Evolutionary conservation across 2,888 invertebrate species (phyloP).

Genomic region (Caradrina kadenii): DNA sequence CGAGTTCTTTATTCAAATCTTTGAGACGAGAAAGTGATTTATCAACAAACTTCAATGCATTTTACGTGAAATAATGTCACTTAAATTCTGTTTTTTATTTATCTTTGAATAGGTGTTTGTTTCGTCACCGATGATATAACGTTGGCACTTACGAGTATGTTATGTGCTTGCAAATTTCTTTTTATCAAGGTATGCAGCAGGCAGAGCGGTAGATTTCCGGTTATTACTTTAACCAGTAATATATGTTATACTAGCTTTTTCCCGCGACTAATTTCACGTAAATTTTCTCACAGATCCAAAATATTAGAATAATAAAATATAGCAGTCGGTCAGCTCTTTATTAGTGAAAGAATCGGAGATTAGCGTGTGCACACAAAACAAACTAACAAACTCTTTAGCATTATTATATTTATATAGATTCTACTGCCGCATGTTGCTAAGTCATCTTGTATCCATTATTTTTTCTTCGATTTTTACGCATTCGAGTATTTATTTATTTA

Average conservation of each 20-base stretch:
- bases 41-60: slow-evolving; percentile 59
- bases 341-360: too few relatives aligned
- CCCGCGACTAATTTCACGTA: too few relatives aligned
- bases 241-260: background rate
- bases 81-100: slow-evolving; percentile 66
- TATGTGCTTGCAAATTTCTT: slow-evolving; percentile 52
- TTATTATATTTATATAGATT: too few relatives aligned
- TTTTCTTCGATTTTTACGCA: too few relatives aligned
- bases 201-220: slow-evolving; percentile 26
- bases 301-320: too few relatives aligned
- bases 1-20: slow-evolving; percentile 80
- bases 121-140: slow-evolving; percentile 61
- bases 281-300: too few relatives aligned
- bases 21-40: slow-evolving; percentile 80
- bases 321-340: too few relatives aligned
- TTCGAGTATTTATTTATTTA: too few relatives aligned
- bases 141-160: slow-evolving; percentile 39
- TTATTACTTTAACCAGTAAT: slow-evolving; percentile 1
- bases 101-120: slow-evolving; percentile 61
- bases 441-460: too few relatives aligned
- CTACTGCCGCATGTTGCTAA: too few relatives aligned
- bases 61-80: slow-evolving; percentile 61
- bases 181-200: slow-evolving; percentile 44
- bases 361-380: too few relatives aligned
- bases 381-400: too few relatives aligned